Evolutionary conservation across 2,113 vertebrate species (phyloP), one percentile per base, ranked within the genome.

Genomic region (Tychaedon coryphoeus): DNA sequence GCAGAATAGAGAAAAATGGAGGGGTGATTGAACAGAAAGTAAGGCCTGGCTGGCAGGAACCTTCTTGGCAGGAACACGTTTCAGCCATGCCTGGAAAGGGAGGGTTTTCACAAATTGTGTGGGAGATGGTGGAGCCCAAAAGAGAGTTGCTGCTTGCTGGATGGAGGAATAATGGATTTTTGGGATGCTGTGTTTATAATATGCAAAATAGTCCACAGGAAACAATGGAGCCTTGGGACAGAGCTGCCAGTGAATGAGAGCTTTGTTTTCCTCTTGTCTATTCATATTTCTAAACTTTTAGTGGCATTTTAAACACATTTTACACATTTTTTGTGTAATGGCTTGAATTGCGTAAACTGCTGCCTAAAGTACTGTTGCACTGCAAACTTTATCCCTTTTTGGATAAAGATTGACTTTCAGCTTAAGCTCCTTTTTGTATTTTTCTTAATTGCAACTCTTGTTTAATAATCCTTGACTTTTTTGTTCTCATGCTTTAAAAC

Each of bases 211-310:
- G 90, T 69, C 73, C 65, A 74, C 94, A 85, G 73, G 85, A 96
- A 96, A 97, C 94, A 96, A 95, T 87, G 48, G 57, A 42, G 73
- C 73, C 24, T 96, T 96, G 74, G 91, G 84, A 86, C 95, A 91
- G 96, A 87, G 47, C 93, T 96, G 91, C 81, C 47, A 58, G 66
- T 95, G 95, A 98, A 97, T 95, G 92, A 80, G 66, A 51, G 65
- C 95, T 97, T 97, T 97, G 96, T 97, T 96, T 89, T 91, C 84
- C 56, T 79, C 89, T 95, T 53, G 85, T 94, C 86, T 95, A 93
- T 78, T 96, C 93, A 93, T 90, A 86, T 93, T 94, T 94, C 66
- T 81, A 61, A 94, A 95, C 65, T 92, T 97, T 24, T 83, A 48
- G 92, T 96, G 86, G 85, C 36, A 88, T 97, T 96, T 96, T 45